phyloP scores from a whole-genome alignment of 2,113 vertebrate genomes.

The Girardinichthys multiradiatus region DNA sequence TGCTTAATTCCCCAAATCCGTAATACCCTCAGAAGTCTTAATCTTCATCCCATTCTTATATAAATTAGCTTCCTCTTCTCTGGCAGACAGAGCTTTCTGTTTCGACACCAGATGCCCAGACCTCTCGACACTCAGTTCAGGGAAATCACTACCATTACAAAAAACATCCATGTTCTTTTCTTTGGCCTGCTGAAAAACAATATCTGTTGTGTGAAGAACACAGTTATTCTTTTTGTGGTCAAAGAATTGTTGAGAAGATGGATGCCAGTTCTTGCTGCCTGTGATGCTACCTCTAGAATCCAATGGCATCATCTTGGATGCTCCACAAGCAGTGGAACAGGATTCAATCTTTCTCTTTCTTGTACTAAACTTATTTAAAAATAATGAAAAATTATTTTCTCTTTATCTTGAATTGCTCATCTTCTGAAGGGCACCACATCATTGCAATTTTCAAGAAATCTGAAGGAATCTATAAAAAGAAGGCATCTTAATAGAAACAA shows the following conservation, averaged over 20 bases:
- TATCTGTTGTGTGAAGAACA: slow-evolving; percentile 19
- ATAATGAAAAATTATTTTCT: not conserved
- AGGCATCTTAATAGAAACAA: not conserved
- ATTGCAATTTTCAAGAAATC: not conserved
- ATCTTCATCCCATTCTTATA: slow-evolving; percentile 75
- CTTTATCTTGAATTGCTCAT: not conserved
- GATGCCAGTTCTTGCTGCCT: slow-evolving; percentile 13
- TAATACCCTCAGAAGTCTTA: slow-evolving; percentile 75
- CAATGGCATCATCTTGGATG: not conserved
- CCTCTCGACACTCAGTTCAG: slow-evolving; percentile 44
- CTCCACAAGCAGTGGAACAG: slow-evolving; percentile 2
- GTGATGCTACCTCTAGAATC: slow-evolving; percentile 1
- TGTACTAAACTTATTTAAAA: not conserved
- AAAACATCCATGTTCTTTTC: slow-evolving; percentile 33
- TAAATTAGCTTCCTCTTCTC: slow-evolving; percentile 70
- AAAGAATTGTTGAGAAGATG: slow-evolving; percentile 13
- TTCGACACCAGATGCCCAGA: slow-evolving; percentile 58
- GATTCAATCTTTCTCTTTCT: slow-evolving; percentile 1
- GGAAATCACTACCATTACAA: slow-evolving; percentile 35
- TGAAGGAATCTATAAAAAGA: not conserved
- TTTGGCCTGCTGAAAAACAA: slow-evolving; percentile 25
- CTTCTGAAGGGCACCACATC: not conserved
- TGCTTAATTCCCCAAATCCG: slow-evolving; percentile 78
- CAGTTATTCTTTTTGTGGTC: slow-evolving; percentile 24
- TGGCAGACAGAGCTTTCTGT: slow-evolving; percentile 61